Percentiles rank a stretch among this genome's conserved stretches.
Evolutionary conservation across 2,113 vertebrate species (phyloP).

Genomic region (Candoia aspera): DNA sequence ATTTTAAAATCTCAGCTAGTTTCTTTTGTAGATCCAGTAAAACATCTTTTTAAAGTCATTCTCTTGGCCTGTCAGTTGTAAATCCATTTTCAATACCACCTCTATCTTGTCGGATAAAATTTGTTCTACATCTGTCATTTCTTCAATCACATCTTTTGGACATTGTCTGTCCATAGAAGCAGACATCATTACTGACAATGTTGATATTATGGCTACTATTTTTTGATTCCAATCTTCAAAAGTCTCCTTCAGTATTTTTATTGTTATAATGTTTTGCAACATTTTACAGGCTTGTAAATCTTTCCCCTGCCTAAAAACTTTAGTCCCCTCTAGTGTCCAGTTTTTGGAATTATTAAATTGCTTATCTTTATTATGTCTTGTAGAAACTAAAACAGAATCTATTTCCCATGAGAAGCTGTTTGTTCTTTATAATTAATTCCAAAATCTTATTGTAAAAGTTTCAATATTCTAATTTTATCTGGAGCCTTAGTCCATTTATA

Average conservation of each 20-base stretch:
- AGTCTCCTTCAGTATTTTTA: background rate
- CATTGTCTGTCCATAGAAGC: background rate
- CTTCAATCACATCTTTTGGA: background rate
- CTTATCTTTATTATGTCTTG: background rate
- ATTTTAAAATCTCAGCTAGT: too few species aligned
- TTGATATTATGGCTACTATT: background rate
- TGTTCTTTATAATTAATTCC: background rate
- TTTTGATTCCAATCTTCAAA: background rate
- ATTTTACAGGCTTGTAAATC: background rate
- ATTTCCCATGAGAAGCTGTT: background rate
- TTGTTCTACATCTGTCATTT: background rate
- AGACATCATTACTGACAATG: background rate
- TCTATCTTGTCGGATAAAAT: background rate
- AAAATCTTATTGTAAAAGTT: background rate
- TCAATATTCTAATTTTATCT: background rate
- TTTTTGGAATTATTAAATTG: background rate
- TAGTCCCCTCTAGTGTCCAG: background rate
- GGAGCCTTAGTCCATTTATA: background rate
- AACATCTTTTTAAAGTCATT: too few species aligned
- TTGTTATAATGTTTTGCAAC: background rate
- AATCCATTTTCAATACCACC: too few species aligned
- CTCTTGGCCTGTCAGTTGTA: too few species aligned
- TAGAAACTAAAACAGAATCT: background rate
- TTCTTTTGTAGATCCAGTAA: too few species aligned
- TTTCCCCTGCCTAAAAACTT: background rate